These are phyloP conservation scores for Speoplatyrhinus poulsoni DNA, from an alignment of 2,113 vertebrate genomes.

Conservation along the genomic window DNA sequence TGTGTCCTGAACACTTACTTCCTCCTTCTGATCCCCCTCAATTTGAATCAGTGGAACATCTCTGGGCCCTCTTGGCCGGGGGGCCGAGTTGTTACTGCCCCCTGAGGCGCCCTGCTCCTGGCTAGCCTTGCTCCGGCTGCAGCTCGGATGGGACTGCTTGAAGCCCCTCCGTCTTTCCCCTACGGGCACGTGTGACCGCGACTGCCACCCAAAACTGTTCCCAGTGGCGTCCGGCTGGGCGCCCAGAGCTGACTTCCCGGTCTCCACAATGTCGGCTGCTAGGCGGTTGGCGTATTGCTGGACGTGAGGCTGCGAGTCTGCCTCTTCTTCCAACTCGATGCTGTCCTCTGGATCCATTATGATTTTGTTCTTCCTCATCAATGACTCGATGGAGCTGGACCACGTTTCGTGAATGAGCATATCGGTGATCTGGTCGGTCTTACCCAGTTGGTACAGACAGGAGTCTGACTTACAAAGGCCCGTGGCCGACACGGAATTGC, in stretches of 20 bases:
- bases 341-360: constrained; percentile 79
- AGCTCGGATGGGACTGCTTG: constrained; percentile 61
- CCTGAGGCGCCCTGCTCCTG: constrained; percentile 54
- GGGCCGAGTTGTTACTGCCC: constrained; percentile 23
- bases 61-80: constrained; percentile 67
- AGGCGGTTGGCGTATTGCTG: constrained; percentile 80
- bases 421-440: constrained; percentile 88
- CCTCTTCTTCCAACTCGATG: constrained; percentile 68
- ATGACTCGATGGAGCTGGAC: constrained; percentile 92
- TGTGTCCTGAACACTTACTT: constrained; percentile 46
- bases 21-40: constrained; percentile 88
- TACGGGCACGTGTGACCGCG: constrained; percentile 56
- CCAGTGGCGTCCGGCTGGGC: constrained; percentile 75
- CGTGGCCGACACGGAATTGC: constrained; percentile 73
- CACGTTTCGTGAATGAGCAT: constrained; percentile 96
- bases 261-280: constrained; percentile 81
- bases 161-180: constrained; percentile 69
- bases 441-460: constrained; percentile 87
- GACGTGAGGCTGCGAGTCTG: constrained; percentile 75
- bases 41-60: constrained; percentile 96
- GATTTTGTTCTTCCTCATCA: constrained; percentile 98
- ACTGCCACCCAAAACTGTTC: constrained; percentile 39
- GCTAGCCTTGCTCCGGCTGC: constrained; percentile 48
- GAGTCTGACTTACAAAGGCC: constrained; percentile 95
- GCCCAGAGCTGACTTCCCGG: constrained; percentile 76